Evolutionary conservation across 2,113 vertebrate species (phyloP), one percentile per base, ranked within the genome.

Genomic region (Dendropsophus ebraccatus): DNA sequence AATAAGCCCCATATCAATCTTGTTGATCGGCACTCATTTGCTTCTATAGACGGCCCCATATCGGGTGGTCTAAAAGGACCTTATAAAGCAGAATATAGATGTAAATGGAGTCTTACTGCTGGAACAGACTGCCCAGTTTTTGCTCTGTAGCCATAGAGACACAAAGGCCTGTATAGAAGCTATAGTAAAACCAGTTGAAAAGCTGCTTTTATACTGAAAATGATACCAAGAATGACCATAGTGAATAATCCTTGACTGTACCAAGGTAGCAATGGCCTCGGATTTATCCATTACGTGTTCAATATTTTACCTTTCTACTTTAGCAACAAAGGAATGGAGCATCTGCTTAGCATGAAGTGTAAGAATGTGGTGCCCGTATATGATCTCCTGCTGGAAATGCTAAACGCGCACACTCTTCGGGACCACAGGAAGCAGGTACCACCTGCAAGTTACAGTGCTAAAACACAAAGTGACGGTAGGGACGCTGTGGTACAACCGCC

Each of bases 281-380:
- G 30, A 32, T 32, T 69, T 69, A 19, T 19, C 32, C 65, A 69
- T 69, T 16, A 69, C 9, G 65, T 5, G 21, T 5, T 35, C 1
- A 12, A 37, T 69, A 8, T 32, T 32, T 67, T 35, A 16, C 16
- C 12, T 30, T 89, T 88, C 11, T 9, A 86, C 85, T 47, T 19
- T 88, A 99, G 98, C 89, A 99, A 99, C 95, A 99, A 99, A 92
- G 98, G 98, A 58, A 98, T 99, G 94, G 97, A 98, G 87, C 98
- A 99, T 79, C 94, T 99, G 70, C 95, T 97, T 88, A 97, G 90
- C 92, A 99, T 99, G 97, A 99, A 99, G 93, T 96, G 96, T 87
- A 99, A 96, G 90, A 99, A 99, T 0, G 95, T 98, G 87, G 96
- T 99, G 2, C 94, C 98, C 0, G 94, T 98, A 54, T 99, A 99